These are phyloP conservation scores for Butorides virescens DNA, from an alignment of 2,113 vertebrate genomes.

Conservation along the genomic window DNA sequence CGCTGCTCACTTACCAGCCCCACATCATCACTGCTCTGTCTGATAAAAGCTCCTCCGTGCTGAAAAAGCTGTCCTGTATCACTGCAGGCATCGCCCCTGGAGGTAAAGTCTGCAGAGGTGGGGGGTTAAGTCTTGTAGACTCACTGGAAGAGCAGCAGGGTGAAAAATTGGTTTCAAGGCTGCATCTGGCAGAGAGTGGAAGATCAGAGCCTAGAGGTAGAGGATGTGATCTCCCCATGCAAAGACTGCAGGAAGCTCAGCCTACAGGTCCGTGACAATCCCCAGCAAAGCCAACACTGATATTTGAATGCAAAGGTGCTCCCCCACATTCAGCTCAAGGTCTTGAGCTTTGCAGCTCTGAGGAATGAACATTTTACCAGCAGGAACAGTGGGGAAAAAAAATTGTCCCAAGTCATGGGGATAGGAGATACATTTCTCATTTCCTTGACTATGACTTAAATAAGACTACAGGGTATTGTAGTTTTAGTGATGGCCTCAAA, in stretches of 20 bases:
- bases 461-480: neutral
- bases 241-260: neutral
- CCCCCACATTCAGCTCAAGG: neutral
- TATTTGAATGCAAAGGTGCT: neutral
- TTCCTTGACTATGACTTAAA: neutral
- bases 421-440: neutral
- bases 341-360: neutral
- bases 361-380: neutral
- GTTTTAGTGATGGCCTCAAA: neutral
- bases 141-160: neutral
- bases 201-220: neutral
- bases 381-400: neutral
- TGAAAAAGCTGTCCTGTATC: neutral
- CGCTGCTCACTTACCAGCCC: neutral
- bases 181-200: neutral
- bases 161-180: neutral
- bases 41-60: neutral
- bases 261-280: neutral
- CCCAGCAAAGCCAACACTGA: neutral
- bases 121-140: neutral
- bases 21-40: fast-evolving
- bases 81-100: fast-evolving
- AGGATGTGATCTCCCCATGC: neutral
- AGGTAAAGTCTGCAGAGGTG: neutral
- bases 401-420: neutral